Evolutionary conservation across 2,113 vertebrate species (phyloP).

Genomic region (Ochotona princeps): DNA sequence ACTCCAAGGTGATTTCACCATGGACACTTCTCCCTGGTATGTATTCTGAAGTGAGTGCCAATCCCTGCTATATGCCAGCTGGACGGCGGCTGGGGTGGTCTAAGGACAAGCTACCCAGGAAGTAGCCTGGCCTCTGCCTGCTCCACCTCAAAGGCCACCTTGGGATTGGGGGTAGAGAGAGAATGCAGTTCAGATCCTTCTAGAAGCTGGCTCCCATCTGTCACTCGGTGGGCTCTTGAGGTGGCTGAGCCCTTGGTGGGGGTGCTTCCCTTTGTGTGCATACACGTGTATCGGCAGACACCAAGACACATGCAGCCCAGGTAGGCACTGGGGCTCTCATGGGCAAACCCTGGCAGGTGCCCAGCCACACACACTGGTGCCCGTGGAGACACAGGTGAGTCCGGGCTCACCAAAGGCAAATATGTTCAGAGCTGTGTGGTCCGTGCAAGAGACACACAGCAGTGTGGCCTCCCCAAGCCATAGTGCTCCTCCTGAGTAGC

Average conservation of each 20-base stretch:
- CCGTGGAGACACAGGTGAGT: not conserved
- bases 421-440: not conserved
- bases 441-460: rapidly evolving
- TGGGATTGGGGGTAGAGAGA: not conserved
- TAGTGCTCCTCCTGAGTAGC: rapidly evolving
- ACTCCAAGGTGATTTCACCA: not conserved
- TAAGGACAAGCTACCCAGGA: not conserved
- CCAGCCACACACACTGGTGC: rapidly evolving
- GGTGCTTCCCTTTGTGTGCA: rapidly evolving
- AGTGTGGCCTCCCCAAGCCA: not conserved
- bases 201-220: rapidly evolving
- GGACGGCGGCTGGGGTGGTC: not conserved
- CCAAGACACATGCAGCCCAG: not conserved
- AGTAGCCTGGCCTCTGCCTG: not conserved
- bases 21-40: not conserved
- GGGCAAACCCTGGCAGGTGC: not conserved
- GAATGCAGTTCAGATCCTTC: no score
- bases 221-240: not conserved
- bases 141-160: not conserved
- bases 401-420: not conserved
- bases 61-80: not conserved
- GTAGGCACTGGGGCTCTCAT: not conserved
- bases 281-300: not conserved
- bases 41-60: not conserved
- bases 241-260: not conserved